These are phyloP conservation scores for Lophotriccus pileatus DNA, from an alignment of 2,797 vertebrate species.

Conservation along the genomic window DNA sequence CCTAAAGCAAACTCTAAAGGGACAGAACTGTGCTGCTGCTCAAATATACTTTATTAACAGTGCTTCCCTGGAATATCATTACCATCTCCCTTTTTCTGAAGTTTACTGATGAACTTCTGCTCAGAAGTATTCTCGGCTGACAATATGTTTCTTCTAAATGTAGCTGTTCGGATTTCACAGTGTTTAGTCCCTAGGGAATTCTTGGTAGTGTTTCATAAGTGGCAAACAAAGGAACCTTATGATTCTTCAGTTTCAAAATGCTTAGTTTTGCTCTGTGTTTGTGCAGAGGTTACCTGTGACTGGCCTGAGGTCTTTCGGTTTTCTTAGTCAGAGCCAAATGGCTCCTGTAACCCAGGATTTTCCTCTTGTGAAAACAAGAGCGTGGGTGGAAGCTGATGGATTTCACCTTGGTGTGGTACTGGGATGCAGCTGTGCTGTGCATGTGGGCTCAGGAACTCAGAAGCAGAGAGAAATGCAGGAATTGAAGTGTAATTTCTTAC, in stretches of 20 bases:
- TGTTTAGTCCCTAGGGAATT: background rate
- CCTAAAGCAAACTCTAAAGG: background rate
- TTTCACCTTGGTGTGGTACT: background rate
- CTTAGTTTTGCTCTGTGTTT: background rate
- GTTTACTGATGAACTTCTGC: background rate
- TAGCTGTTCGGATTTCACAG: background rate
- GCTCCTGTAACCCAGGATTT: background rate
- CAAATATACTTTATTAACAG: background rate
- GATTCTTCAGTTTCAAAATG: background rate
- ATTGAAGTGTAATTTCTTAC: background rate
- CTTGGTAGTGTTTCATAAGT: background rate
- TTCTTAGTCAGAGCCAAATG: background rate
- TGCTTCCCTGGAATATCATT: background rate
- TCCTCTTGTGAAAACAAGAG: background rate
- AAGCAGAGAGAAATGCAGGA: background rate
- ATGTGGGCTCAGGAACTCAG: background rate
- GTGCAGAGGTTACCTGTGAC: background rate
- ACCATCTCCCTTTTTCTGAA: background rate
- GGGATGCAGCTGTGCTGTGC: background rate
- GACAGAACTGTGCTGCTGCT: background rate
- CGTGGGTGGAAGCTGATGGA: background rate
- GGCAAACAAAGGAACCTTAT: background rate
- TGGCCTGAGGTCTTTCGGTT: background rate
- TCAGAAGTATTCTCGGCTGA: background rate
- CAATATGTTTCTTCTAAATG: background rate